phyloP scores from a whole-genome alignment of 2,888 invertebrate genomes.

The Chrysotoxum bicinctum region DNA sequence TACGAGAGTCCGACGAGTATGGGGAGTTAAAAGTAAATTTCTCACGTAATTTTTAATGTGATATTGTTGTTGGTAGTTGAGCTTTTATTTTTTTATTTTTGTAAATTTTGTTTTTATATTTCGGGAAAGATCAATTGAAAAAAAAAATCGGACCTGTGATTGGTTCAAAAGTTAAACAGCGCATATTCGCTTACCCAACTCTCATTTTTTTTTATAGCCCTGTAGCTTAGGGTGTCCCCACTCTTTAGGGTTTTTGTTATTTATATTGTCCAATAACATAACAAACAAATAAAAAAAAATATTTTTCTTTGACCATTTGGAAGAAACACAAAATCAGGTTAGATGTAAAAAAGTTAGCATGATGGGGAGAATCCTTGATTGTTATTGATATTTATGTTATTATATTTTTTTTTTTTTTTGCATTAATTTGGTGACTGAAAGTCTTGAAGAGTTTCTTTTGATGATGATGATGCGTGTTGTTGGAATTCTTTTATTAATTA shows the following conservation, averaged over 20 bases:
- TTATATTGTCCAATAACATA: slow-evolving; percentile 66
- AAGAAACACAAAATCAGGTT: slow-evolving; percentile 13
- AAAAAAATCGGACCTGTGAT: slow-evolving; percentile 55
- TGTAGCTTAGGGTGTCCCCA: slow-evolving; percentile 22
- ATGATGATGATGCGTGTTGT: slow-evolving; percentile 28
- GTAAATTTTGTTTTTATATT: slow-evolving; percentile 42
- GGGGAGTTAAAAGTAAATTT: slow-evolving; percentile 37
- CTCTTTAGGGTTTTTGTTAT: slow-evolving; percentile 29
- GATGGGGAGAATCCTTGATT: slow-evolving; percentile 39
- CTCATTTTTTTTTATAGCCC: slow-evolving; percentile 53
- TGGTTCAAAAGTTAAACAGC: slow-evolving; percentile 40
- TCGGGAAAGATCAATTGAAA: slow-evolving; percentile 59
- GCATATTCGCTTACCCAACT: slow-evolving; percentile 47
- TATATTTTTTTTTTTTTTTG: slow-evolving; percentile 17
- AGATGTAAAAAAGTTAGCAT: background rate
- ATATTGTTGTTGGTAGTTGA: slow-evolving; percentile 6
- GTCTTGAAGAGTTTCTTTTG: slow-evolving; percentile 46
- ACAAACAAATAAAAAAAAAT: slow-evolving; percentile 47
- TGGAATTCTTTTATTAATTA: slow-evolving; percentile 49
- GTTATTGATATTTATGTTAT: background rate
- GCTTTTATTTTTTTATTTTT: slow-evolving; percentile 10
- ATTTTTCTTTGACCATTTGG: slow-evolving; percentile 15
- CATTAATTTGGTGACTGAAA: slow-evolving; percentile 57
- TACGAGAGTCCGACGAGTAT: background rate
- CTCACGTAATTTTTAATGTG: slow-evolving; percentile 46